Conservation (phyloP, 2,888 invertebrate species). For the Bellardia bayeri region DNA sequence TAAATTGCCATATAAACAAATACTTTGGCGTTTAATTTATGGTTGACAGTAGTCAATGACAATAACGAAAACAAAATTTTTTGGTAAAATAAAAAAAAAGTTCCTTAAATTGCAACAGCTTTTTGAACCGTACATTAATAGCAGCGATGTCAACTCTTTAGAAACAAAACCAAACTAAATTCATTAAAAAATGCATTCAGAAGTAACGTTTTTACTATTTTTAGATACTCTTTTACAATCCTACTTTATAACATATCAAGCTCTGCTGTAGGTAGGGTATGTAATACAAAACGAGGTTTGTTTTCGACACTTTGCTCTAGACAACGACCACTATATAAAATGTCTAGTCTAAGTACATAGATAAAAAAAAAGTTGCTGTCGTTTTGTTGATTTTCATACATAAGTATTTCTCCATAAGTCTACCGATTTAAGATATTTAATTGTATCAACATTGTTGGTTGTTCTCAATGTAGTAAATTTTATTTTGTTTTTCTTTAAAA, state of each 20-base stretch:
- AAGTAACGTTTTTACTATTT: no score
- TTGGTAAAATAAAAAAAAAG: not conserved
- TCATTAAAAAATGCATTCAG: no score
- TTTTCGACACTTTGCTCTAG: constrained; percentile 12
- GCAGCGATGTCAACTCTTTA: no score
- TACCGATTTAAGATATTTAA: constrained; percentile 43
- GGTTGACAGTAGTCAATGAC: constrained; percentile 61
- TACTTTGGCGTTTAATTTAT: constrained; percentile 38
- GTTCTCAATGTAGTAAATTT: constrained; percentile 28
- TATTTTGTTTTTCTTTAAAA: constrained; percentile 29
- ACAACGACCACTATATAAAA: constrained; percentile 44
- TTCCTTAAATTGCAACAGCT: no score
- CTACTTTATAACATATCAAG: no score
- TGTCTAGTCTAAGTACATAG: constrained; percentile 39
- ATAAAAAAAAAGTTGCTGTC: constrained; percentile 32
- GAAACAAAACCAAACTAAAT: no score
- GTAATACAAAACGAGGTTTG: not conserved
- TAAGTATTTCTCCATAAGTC: constrained; percentile 17
- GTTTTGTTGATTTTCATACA: constrained; percentile 34
- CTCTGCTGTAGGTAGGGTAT: constrained; percentile 34
- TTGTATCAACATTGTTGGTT: constrained; percentile 34
- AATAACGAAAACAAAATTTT: constrained; percentile 40
- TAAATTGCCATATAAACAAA: constrained; percentile 35
- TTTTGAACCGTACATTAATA: no score
- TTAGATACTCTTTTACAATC: no score